These are phyloP conservation scores for Meta bourneti DNA, from an alignment of 2,888 invertebrate genomes.

Conservation along the genomic window DNA sequence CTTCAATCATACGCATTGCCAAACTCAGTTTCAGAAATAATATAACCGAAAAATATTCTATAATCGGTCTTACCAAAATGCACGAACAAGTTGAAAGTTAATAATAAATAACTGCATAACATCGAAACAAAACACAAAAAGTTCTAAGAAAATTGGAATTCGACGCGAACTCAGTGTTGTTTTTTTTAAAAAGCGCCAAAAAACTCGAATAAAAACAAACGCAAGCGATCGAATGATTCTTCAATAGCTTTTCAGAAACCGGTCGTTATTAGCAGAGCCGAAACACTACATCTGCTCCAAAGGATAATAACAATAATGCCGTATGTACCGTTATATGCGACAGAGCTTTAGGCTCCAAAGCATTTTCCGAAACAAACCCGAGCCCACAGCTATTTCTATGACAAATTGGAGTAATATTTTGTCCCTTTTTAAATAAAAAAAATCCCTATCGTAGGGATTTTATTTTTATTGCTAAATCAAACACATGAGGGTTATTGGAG, in stretches of 20 bases:
- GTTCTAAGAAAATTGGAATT: slow-evolving; percentile 34
- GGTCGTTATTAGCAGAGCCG: slow-evolving; percentile 51
- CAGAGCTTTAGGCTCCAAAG: slow-evolving; percentile 51
- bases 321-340: neutral
- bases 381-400: slow-evolving; percentile 64
- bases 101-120: neutral
- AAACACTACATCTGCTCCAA: slow-evolving; percentile 30
- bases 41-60: neutral
- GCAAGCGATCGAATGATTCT: slow-evolving; percentile 50
- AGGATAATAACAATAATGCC: slow-evolving; percentile 62
- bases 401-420: slow-evolving; percentile 73
- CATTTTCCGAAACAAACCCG: slow-evolving; percentile 55
- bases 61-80: neutral
- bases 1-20: neutral
- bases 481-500: slow-evolving; percentile 7
- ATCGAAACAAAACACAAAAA: neutral
- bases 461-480: slow-evolving; percentile 73
- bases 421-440: slow-evolving; percentile 57
- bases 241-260: slow-evolving; percentile 60
- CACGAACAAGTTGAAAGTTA: slow-evolving; percentile 5
- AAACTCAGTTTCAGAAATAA: neutral
- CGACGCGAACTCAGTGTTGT: neutral
- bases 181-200: neutral
- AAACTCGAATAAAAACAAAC: neutral
- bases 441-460: slow-evolving; percentile 46